These are phyloP conservation scores for Eucera pruinosa DNA, from an alignment of 2,888 invertebrate genomes.

Conservation along the genomic window DNA sequence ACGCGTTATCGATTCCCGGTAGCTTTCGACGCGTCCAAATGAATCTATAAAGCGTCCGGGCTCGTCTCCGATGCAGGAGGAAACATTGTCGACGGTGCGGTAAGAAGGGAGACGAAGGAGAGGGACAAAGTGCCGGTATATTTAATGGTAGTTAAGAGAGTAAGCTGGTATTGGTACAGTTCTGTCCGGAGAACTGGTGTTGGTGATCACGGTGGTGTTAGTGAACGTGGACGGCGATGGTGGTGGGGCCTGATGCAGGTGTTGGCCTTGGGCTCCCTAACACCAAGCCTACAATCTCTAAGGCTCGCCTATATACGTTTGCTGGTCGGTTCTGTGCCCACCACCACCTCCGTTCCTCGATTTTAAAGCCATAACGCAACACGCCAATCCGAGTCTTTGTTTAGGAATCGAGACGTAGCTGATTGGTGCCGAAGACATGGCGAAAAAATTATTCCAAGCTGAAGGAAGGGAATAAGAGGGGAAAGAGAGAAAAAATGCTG, in stretches of 20 bases:
- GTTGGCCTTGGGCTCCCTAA: constrained; percentile 82
- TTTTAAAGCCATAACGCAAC: constrained; percentile 72
- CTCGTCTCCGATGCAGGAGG: constrained; percentile 39
- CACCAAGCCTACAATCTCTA: constrained; percentile 81
- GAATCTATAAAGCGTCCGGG: constrained; percentile 62
- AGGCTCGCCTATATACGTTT: constrained; percentile 71
- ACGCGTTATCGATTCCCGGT: constrained; percentile 62
- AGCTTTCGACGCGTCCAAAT: constrained; percentile 59
- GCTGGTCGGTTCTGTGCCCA: constrained; percentile 55
- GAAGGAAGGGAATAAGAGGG: neutral
- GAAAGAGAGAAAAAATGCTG: neutral
- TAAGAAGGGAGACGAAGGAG: constrained; percentile 44
- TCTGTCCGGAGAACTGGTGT: constrained; percentile 66
- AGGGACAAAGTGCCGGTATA: constrained; percentile 73
- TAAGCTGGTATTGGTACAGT: constrained; percentile 74
- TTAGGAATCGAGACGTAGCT: constrained; percentile 62
- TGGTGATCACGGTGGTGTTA: constrained; percentile 46
- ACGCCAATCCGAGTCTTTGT: constrained; percentile 74
- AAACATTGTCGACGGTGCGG: constrained; percentile 13
- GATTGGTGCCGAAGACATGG: constrained; percentile 2
- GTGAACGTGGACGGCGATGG: constrained; percentile 32
- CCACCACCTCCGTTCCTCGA: constrained; percentile 60
- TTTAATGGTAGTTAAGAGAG: constrained; percentile 73
- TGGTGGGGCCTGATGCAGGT: constrained; percentile 81
- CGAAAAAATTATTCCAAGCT: neutral